Base-by-base conservation (phyloP, 2,113 vertebrate genomes). In the Sylvia atricapilla region DNA sequence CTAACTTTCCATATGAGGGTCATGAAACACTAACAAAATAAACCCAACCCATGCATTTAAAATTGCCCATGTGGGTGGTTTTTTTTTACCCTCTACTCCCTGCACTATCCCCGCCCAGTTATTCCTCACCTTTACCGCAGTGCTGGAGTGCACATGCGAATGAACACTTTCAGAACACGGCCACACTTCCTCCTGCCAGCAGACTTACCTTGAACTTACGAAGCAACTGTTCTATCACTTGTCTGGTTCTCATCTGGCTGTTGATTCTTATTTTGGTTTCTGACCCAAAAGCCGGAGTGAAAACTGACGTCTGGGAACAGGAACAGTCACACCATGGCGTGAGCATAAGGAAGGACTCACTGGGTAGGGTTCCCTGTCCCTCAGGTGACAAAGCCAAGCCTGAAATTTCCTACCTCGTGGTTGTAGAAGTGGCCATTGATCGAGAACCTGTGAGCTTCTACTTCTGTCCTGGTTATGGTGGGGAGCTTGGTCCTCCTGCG, bases 341-440 rank as follows among this genome's bases (percentile, higher is more conserved):
- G 8, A 83, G 23, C 6, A 0, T 4, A 9, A 72, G 35, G 14
- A 25, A 69, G 30, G n/a, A 15, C 27, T 60, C 7, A 3, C 33
- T 4, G 46, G 33, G 11, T 9, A 7, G 25, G 13, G 33, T 2
- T 6, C 22, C 33, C 43, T 8, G 18, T 19, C 35, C 62, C 35
- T 46, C 41, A 10, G 63, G 58, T 10, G n/a, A 52, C 3, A 4
- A 2, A 52, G 47, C 31, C 23, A 39, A 43, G n/a, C 31, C 10
- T 2, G 7, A n/a, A 30, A 31, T 15, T 8, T 28, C 84, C 12
- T 53, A 99, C 99, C 98, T 99, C 98, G 3, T 99, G 98, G 96
- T 99, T 98, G 84, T 99, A 99, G 94, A 99, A 99, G 87, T 99
- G 99, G 33, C 99, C 99, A 0, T 99, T 99, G 86, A 99, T 99